phyloP scores from a whole-genome alignment of 2,888 invertebrate genomes.

The Teinopalpus imperialis region DNA sequence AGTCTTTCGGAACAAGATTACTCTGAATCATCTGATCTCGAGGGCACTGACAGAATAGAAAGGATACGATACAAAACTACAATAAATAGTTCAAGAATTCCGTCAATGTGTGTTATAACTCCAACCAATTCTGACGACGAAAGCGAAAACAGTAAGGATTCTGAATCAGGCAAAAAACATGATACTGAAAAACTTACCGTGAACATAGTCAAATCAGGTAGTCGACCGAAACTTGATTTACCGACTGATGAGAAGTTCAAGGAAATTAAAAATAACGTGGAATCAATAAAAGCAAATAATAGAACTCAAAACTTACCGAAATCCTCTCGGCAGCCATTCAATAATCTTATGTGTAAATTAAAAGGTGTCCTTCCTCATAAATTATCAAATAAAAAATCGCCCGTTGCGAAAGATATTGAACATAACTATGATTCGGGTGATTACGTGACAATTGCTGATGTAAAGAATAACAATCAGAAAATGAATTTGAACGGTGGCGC shows the following conservation, averaged over 20 bases:
- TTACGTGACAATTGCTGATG: constrained; percentile 93
- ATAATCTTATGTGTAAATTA: constrained; percentile 87
- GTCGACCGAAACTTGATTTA: constrained; percentile 67
- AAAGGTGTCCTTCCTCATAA: constrained; percentile 84
- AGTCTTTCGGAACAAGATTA: constrained; percentile 90
- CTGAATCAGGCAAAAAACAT: constrained; percentile 44
- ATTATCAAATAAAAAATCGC: constrained; percentile 75
- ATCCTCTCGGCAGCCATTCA: constrained; percentile 82
- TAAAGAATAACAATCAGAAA: constrained; percentile 89
- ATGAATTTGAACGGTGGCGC: constrained; percentile 62
- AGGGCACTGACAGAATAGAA: constrained; percentile 93
- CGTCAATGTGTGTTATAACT: constrained; percentile 95
- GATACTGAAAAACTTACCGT: constrained; percentile 38
- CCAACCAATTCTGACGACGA: constrained; percentile 94
- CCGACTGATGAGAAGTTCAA: constrained; percentile 58
- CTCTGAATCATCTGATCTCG: constrained; percentile 93
- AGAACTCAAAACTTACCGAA: constrained; percentile 58
- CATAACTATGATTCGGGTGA: constrained; percentile 86
- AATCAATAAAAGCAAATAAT: constrained; percentile 43
- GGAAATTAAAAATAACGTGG: constrained; percentile 44
- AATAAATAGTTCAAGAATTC: constrained; percentile 93
- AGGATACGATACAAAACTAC: constrained; percentile 92
- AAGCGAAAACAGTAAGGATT: constrained; percentile 75
- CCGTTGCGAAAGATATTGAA: constrained; percentile 72
- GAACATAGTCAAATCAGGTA: constrained; percentile 48